Evolutionary conservation across 2,888 invertebrate species (phyloP), one percentile per base, ranked within the genome.

Genomic region (Mamestra brassicae): DNA sequence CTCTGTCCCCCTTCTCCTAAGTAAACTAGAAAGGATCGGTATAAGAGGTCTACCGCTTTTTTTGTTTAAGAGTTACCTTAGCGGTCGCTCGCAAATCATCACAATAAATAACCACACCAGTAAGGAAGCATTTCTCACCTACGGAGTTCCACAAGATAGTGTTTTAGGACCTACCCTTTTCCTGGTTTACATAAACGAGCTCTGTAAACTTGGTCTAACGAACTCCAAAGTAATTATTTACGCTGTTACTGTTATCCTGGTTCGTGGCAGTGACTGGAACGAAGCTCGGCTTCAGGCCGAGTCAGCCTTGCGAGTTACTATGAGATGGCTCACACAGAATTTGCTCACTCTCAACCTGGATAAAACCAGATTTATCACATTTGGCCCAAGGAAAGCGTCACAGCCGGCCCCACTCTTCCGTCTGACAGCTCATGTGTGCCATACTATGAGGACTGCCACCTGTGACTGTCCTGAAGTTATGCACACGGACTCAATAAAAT

Each of bases 81-180:
- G 47, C 50, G 15, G 6, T 50, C 47, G 50, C 50, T 50, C 34
- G 34, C 64, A 50, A 17, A 17, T 64, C 36, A 11, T 50, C 50
- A 50, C 7, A 34, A n/a, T 64, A 64, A n/a, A 36, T 13, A 64
- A 52, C 52, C 7, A 36, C 7, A 52, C 13, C 13, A 36, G 36
- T 36, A 52, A 52, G 13, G 17, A 64, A 52, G 36, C n/a, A 52
- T 52, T 52, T 2, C 17, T 64, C 13, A n/a, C 61, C 7, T 38
- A 38, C 5, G 42, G 61, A 62, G 42, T 62, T 13, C 42, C 61
- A 6, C 61, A 61, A n/a, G 11, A n/a, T n/a, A 61, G 38, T 61
- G 61, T n/a, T n/a, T 61, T 61, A 11, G 38, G 61, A 42, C 61
- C 60, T 38, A 38, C 8, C 10, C 61, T 61, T 61, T 61, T 61